Evolutionary conservation across 2,113 vertebrate species (phyloP).

Genomic region (Tyto alba): DNA sequence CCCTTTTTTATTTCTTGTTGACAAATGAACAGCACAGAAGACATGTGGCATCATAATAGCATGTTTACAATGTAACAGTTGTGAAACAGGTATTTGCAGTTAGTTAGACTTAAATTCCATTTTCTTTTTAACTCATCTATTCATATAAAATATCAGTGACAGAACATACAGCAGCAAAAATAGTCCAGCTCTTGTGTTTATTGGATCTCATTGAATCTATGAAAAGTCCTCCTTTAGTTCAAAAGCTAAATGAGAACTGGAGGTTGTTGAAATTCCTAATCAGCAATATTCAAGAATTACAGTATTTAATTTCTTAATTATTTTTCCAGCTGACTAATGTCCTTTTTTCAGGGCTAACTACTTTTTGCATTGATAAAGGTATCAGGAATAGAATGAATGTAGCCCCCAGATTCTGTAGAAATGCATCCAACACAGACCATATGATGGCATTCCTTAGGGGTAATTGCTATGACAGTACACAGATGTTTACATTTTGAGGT

Average conservation of each 20-base stretch:
- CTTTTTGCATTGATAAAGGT: not conserved
- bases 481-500: not conserved
- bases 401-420: not conserved
- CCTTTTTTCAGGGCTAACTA: not conserved
- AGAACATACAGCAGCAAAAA: conserved; percentile 44
- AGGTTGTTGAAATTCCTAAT: not conserved
- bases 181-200: conserved; percentile 76
- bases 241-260: conserved; percentile 17
- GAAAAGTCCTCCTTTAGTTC: conserved; percentile 3
- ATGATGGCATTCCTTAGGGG: not conserved
- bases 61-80: not conserved
- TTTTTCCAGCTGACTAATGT: not conserved
- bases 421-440: not conserved
- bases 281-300: not conserved
- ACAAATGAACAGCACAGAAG: not conserved
- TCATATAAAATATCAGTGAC: conserved; percentile 31
- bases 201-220: not conserved
- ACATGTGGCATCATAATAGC: not conserved
- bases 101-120: conserved; percentile 15
- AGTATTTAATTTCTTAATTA: not conserved
- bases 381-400: not conserved
- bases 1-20: not conserved
- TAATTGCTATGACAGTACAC: not conserved
- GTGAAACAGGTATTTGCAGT: conserved; percentile 1
- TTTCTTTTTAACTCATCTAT: not conserved